A percentile compares a stretch with the other conserved stretches of the same genome.
Evolutionary conservation across 2,888 invertebrate genomes (phyloP).

Genomic region (Camptogramma bilineatum): DNA sequence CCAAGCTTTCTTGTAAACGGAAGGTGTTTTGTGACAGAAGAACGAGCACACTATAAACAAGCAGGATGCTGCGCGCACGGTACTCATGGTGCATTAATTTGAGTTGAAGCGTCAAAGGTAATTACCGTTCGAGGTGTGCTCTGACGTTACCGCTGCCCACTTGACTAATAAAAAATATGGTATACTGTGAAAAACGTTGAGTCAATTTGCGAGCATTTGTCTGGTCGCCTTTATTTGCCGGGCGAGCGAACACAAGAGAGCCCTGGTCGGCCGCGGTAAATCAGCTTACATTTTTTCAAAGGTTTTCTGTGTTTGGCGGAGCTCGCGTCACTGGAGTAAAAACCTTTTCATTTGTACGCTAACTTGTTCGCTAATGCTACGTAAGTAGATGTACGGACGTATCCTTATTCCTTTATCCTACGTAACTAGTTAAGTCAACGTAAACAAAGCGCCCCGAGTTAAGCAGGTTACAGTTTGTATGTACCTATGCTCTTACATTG

Average conservation of each 20-base stretch:
- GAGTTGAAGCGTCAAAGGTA: slow-evolving; percentile 39
- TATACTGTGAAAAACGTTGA: slow-evolving; percentile 80
- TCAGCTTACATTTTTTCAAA: slow-evolving; percentile 84
- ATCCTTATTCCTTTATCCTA: slow-evolving; percentile 28
- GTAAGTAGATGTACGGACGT: slow-evolving; percentile 35
- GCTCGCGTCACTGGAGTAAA: slow-evolving; percentile 72
- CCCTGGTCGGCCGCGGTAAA: slow-evolving; percentile 76
- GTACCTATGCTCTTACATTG: slow-evolving; percentile 12
- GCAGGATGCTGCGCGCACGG: slow-evolving; percentile 18
- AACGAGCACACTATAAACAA: slow-evolving; percentile 38
- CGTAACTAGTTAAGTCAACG: slow-evolving; percentile 31
- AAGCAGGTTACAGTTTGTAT: slow-evolving; percentile 22
- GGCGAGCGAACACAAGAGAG: slow-evolving; percentile 74
- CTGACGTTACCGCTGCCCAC: slow-evolving; percentile 49
- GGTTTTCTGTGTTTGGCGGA: slow-evolving; percentile 80
- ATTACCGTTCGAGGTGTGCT: slow-evolving; percentile 46
- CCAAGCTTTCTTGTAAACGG: slow-evolving; percentile 35
- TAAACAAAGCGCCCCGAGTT: slow-evolving; percentile 27
- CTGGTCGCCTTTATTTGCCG: slow-evolving; percentile 84
- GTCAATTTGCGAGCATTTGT: slow-evolving; percentile 84
- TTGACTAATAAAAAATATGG: slow-evolving; percentile 72
- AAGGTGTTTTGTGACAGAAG: slow-evolving; percentile 30
- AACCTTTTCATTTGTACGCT: slow-evolving; percentile 70
- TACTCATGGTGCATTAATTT: slow-evolving; percentile 37
- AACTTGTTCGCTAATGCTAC: slow-evolving; percentile 60